Base-by-base conservation (phyloP, 2,113 vertebrate genomes). In the Muntiacus reevesi region DNA sequence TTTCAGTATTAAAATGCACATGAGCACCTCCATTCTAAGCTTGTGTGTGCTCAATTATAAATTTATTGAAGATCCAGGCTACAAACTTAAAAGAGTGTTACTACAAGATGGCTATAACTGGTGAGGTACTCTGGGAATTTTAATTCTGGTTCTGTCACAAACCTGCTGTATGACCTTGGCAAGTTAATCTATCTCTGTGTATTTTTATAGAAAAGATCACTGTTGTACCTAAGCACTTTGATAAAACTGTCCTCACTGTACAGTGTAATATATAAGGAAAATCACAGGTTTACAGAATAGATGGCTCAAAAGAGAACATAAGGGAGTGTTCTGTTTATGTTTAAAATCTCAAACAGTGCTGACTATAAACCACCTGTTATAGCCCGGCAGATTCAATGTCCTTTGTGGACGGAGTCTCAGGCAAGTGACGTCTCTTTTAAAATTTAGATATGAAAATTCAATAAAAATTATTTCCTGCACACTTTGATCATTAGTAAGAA, bases 81-180 rank as follows among this genome's bases (percentile, higher is more conserved):
- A 57, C 3, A 93, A 16, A 52, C 11, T 89, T 84, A 87, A 30
- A 94, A 30, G 55, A 87, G 45, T 57, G 33, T 60, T 83, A 45
- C 15, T 40, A 11, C 36, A 19, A 89, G 45, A 93, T 89, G 82
- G n/a, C 50, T 91, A 0, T 57, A 47, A 87, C 9, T 23, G 52
- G 14, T 23, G 23, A 95, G 40, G n/a, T 92, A 84, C 28, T 92
- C 10, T n/a, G 23, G 45, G 47, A 89, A 30, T 90, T 97, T 96
- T 91, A 94, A 97, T 96, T 8, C 33, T 25, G 15, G 6, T 82
- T 96, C n/a, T 94, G 59, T 96, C 81, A 87, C 33, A 86, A 54
- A 87, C 4, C 47, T 85, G 10, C 19, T 54, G 13, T 45, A 43
- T 81, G 93, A 88, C 64, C 88, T 92, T 91, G 52, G 21, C 5